phyloP scores from a whole-genome alignment of 2,888 invertebrate genomes.

The Atrina japonica region DNA sequence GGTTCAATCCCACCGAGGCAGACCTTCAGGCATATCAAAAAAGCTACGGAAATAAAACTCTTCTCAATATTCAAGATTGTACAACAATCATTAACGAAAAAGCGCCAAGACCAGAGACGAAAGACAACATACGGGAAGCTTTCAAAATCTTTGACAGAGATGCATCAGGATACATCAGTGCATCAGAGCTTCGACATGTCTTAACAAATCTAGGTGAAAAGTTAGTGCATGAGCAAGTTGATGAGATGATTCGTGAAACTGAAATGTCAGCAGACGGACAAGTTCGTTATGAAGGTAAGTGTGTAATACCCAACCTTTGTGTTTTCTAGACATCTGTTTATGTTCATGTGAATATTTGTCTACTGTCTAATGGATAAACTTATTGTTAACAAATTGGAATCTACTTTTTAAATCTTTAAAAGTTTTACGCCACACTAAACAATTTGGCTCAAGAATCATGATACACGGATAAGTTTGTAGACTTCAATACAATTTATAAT shows the following conservation, averaged over 20 bases:
- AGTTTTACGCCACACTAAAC: too few species aligned
- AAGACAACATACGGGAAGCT: constrained; percentile 40
- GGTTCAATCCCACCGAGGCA: constrained; percentile 48
- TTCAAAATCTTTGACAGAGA: constrained; percentile 49
- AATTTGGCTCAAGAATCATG: too few species aligned
- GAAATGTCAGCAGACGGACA: constrained; percentile 46
- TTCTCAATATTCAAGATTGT: constrained; percentile 30
- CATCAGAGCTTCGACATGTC: constrained; percentile 46
- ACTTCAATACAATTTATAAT: too few species aligned
- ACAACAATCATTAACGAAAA: constrained; percentile 22
- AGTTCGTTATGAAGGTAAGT: constrained; percentile 46
- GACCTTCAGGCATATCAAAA: constrained; percentile 40
- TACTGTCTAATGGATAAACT: too few species aligned
- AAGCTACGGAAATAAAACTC: constrained; percentile 31
- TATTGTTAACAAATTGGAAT: too few species aligned
- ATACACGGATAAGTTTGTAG: too few species aligned
- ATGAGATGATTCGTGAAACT: constrained; percentile 47
- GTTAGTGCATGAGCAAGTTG: constrained; percentile 43
- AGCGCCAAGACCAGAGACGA: constrained; percentile 40
- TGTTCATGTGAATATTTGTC: too few species aligned
- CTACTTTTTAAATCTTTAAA: too few species aligned
- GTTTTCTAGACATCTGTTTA: too few species aligned
- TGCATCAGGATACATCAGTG: constrained; percentile 44
- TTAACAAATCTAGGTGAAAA: constrained; percentile 43
- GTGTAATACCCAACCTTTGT: too few species aligned